Conservation (phyloP, 2,888 invertebrate genomes). For the Ophion costatus region DNA sequence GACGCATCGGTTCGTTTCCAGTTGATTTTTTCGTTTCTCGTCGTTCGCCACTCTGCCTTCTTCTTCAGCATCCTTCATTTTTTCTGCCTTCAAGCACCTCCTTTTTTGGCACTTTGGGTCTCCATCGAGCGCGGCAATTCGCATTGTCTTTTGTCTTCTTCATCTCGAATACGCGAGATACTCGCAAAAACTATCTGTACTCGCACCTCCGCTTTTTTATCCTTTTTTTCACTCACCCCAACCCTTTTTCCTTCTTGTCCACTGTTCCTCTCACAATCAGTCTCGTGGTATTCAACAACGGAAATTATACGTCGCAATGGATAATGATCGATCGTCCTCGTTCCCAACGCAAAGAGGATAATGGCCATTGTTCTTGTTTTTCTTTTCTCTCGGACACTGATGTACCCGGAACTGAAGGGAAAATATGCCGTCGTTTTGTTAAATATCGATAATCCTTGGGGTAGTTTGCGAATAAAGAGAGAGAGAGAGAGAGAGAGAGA, state of each 20-base stretch:
- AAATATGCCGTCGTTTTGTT: neutral
- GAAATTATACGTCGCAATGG: constrained; percentile 31
- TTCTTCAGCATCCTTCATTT: constrained; percentile 1
- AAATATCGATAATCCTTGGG: neutral
- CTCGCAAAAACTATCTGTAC: too few species aligned
- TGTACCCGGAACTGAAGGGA: neutral
- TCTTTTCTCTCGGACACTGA: neutral
- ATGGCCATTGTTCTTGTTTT: constrained; percentile 39
- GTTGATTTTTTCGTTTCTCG: neutral
- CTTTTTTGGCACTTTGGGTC: constrained; percentile 16
- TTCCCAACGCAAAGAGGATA: constrained; percentile 35
- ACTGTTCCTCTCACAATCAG: constrained; percentile 3
- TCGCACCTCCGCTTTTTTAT: neutral
- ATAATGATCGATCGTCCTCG: constrained; percentile 53
- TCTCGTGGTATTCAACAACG: constrained; percentile 23
- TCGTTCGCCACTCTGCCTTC: neutral
- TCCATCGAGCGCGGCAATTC: too few species aligned
- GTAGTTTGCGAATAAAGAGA: neutral
- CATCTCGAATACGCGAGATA: too few species aligned
- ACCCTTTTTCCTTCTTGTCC: neutral
- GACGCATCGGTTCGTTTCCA: neutral
- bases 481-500: neutral
- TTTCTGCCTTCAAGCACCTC: neutral
- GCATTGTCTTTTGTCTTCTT: too few species aligned
- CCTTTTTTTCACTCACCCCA: neutral